These are phyloP conservation scores for Bombus huntii DNA, from an alignment of 1,140 invertebrate species.

Conservation along the genomic window DNA sequence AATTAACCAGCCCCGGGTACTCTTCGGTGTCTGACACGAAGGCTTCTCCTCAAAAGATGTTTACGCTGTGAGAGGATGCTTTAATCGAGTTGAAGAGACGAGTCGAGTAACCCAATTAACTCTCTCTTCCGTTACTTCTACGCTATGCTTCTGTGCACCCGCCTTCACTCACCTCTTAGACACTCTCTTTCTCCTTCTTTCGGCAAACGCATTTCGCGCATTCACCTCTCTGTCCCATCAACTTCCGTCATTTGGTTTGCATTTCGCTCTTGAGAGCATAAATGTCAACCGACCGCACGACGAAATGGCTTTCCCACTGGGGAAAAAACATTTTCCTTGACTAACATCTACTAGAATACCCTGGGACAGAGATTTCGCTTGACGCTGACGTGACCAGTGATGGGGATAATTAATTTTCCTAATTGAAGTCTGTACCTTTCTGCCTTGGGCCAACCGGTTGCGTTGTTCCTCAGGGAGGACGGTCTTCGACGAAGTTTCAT, in stretches of 20 bases:
- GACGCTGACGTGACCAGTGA: slow-evolving; percentile 28
- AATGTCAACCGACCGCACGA: slow-evolving; percentile 45
- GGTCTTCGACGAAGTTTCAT: neutral
- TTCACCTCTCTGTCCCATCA: slow-evolving; percentile 1
- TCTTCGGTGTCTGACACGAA: slow-evolving; percentile 70
- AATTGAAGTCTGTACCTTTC: slow-evolving; percentile 39
- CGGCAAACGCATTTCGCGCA: neutral
- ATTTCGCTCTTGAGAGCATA: slow-evolving; percentile 32
- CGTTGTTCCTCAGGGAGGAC: neutral
- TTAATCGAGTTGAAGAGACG: slow-evolving; percentile 77
- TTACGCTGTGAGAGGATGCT: slow-evolving; percentile 71
- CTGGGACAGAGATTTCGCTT: slow-evolving; percentile 5
- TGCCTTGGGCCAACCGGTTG: neutral
- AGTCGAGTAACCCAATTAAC: slow-evolving; percentile 75
- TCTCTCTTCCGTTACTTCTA: slow-evolving; percentile 68
- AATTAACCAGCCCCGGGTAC: slow-evolving; percentile 71
- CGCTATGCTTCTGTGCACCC: slow-evolving; percentile 16
- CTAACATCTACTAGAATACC: neutral
- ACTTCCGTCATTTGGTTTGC: slow-evolving; percentile 25
- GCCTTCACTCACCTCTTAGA: neutral
- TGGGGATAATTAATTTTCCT: slow-evolving; percentile 42
- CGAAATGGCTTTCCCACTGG: slow-evolving; percentile 24
- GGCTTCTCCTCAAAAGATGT: slow-evolving; percentile 73
- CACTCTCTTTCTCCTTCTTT: neutral
- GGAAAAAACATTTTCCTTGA: slow-evolving; percentile 39